A percentile compares a stretch with the other conserved stretches of the same genome.
phyloP scores from a whole-genome alignment of 2,888 invertebrate genomes.

The Megamerina dolium region DNA sequence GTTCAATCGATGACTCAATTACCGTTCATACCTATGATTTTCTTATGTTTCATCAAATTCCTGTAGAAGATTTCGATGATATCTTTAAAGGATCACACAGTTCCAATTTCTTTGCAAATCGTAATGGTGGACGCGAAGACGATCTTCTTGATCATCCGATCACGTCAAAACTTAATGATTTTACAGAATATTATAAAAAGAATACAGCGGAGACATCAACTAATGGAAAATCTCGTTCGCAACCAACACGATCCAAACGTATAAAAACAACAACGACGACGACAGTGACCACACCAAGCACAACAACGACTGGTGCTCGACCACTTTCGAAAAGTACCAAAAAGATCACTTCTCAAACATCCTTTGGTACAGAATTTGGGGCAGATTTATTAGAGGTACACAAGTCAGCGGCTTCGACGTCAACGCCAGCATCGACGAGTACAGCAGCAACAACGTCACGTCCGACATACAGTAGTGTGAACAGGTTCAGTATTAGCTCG shows the following conservation, averaged over 20 bases:
- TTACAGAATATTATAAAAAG: constrained; percentile 40
- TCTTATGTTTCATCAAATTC: constrained; percentile 6
- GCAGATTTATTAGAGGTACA: constrained; percentile 26
- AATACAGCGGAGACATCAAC: constrained; percentile 26
- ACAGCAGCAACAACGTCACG: constrained; percentile 17
- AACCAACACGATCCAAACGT: constrained; percentile 32
- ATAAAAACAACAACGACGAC: constrained; percentile 18
- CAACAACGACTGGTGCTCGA: constrained; percentile 14
- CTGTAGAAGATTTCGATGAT: constrained; percentile 53
- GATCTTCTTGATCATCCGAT: constrained; percentile 51
- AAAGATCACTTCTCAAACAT: constrained; percentile 40
- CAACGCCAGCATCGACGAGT: constrained; percentile 21
- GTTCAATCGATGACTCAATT: constrained; percentile 15
- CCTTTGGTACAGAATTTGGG: constrained; percentile 39
- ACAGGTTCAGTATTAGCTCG: constrained; percentile 31
- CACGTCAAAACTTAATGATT: constrained; percentile 42
- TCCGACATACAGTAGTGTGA: constrained; percentile 18
- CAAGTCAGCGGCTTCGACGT: constrained; percentile 33
- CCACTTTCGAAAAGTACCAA: constrained; percentile 29
- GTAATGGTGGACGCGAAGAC: constrained; percentile 56
- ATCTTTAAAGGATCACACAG: constrained; percentile 66
- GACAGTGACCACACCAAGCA: constrained; percentile 14
- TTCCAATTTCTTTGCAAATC: constrained; percentile 68
- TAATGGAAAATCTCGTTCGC: constrained; percentile 28
- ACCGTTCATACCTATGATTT: background rate